A percentile compares a stretch with the other conserved stretches of the same genome.
phyloP scores from a whole-genome alignment of 2,888 invertebrate genomes.

The Keiferia lycopersicella region DNA sequence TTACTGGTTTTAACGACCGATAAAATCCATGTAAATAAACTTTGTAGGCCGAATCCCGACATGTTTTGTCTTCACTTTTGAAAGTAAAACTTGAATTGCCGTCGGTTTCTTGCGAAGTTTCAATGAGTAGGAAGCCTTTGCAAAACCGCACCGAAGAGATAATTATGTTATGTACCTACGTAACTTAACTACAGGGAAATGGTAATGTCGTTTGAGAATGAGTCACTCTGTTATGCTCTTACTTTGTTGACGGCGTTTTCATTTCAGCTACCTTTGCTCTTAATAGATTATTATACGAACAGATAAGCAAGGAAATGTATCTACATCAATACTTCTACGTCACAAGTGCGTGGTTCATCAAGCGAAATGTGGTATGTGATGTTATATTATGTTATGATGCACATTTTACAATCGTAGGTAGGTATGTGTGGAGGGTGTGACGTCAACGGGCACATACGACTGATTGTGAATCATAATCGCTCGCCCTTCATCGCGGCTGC shows the following conservation, averaged over 20 bases:
- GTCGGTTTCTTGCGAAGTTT: constrained; percentile 15
- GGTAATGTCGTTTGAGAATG: constrained; percentile 10
- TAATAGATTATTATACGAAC: background rate
- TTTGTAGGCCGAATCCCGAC: background rate
- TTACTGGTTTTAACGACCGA: constrained; percentile 56
- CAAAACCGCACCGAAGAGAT: constrained; percentile 13
- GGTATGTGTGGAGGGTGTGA: background rate
- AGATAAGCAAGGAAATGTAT: constrained; percentile 8
- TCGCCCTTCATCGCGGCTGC: background rate
- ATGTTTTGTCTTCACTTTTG: background rate
- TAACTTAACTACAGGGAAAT: constrained; percentile 15
- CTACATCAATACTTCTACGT: background rate
- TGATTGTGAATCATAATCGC: constrained; percentile 9
- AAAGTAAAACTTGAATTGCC: background rate
- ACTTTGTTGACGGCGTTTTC: background rate
- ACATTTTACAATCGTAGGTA: constrained; percentile 4
- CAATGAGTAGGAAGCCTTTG: constrained; percentile 21
- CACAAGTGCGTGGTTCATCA: background rate
- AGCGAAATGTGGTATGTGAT: background rate
- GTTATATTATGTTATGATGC: background rate
- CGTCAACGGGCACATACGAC: constrained; percentile 10
- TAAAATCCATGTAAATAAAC: constrained; percentile 52
- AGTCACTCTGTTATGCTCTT: background rate
- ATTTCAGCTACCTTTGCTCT: constrained; percentile 1
- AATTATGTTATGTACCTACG: constrained; percentile 19